phyloP scores from a whole-genome alignment of 2,888 invertebrate genomes.

The Drosophila melanosoma region DNA sequence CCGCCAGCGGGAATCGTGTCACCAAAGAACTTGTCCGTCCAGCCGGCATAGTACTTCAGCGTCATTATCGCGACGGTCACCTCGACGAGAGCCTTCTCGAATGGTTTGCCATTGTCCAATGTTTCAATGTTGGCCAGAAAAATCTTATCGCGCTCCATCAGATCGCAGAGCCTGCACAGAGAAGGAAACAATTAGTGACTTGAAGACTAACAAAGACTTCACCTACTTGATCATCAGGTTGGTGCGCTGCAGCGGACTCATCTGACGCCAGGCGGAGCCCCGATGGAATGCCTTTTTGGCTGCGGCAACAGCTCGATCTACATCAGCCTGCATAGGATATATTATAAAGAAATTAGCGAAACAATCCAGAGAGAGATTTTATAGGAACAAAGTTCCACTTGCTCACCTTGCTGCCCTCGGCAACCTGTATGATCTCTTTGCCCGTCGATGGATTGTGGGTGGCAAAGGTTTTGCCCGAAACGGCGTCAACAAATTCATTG shows the following conservation, averaged over 20 bases:
- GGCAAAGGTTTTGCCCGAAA: conserved; percentile 93
- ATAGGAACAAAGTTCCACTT: not conserved
- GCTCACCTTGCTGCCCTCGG: conserved; percentile 93
- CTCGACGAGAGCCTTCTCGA: conserved; percentile 86
- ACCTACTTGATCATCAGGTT: conserved; percentile 88
- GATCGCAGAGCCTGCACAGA: conserved; percentile 85
- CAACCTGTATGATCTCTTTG: conserved; percentile 90
- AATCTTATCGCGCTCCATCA: conserved; percentile 90
- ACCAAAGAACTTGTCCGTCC: conserved; percentile 94
- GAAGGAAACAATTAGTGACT: too few species aligned
- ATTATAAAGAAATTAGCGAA: not conserved
- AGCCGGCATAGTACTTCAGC: conserved; percentile 92
- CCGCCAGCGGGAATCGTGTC: conserved; percentile 92
- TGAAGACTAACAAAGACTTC: not conserved
- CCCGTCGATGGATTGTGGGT: conserved; percentile 94
- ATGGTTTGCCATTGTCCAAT: conserved; percentile 92
- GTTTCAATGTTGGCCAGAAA: conserved; percentile 91
- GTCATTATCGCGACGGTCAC: conserved; percentile 85
- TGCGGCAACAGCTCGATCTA: conserved; percentile 92
- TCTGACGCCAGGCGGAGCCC: conserved; percentile 90
- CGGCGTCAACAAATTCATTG: conserved; percentile 92
- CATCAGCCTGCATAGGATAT: conserved; percentile 88
- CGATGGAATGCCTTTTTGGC: conserved; percentile 91
- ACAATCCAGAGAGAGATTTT: not conserved
- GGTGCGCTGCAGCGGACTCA: conserved; percentile 93